Evolutionary conservation across 2,797 vertebrate species (phyloP).

Genomic region (Ispidina picta): DNA sequence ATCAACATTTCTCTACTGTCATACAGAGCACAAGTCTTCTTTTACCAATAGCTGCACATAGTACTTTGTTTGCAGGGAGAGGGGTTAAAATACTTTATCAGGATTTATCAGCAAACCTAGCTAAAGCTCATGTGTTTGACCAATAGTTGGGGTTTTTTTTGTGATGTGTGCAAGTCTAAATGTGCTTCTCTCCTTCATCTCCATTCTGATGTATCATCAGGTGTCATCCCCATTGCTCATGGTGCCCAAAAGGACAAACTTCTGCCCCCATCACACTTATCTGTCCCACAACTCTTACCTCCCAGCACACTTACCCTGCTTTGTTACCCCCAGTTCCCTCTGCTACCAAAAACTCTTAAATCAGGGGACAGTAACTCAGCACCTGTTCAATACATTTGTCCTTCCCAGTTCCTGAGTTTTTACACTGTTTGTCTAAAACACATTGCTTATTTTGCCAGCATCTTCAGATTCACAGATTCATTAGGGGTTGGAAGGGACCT

Average conservation of each 20-base stretch:
- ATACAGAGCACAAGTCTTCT: not conserved
- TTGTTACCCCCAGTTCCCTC: not conserved
- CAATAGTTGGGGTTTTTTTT: not conserved
- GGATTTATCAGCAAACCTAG: not conserved
- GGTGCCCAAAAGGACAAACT: not conserved
- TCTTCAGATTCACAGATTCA: not conserved
- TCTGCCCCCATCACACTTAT: accelerated
- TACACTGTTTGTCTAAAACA: not conserved
- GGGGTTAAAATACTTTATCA: not conserved
- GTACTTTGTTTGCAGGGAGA: not conserved
- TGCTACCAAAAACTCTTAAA: not conserved
- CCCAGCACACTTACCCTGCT: not conserved
- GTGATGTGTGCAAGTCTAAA: not conserved
- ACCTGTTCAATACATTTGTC: not conserved
- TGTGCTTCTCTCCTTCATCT: not conserved
- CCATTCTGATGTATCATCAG: not conserved
- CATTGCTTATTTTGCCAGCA: not conserved
- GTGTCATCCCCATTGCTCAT: not conserved
- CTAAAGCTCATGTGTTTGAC: not conserved
- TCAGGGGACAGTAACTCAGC: not conserved
- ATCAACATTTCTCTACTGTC: not conserved
- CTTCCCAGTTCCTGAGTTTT: not conserved
- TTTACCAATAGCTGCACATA: not conserved
- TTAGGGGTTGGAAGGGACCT: too few species aligned
- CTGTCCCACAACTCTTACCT: not conserved